Evolutionary conservation across 2,888 invertebrate genomes (phyloP).

Genomic region (Eristalis intricaria): DNA sequence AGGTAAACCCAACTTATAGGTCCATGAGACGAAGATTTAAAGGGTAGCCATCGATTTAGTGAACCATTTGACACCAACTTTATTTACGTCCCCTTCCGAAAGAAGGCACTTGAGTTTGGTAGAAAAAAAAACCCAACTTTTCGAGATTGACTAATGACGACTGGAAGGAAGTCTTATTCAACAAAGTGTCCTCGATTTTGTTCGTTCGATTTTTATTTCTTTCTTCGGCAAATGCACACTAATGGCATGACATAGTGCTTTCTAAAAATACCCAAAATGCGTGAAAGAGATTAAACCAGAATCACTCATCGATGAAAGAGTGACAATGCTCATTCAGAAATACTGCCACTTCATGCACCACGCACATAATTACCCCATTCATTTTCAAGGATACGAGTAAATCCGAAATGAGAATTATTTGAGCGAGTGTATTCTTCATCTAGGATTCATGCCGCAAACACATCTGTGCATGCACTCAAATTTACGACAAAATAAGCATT

Average conservation of each 20-base stretch:
- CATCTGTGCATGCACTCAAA: too few relatives aligned
- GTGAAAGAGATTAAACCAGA: background rate
- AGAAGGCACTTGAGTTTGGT: background rate
- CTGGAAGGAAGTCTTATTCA: background rate
- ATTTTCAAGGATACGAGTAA: too few relatives aligned
- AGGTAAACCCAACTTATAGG: background rate
- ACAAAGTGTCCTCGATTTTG: background rate
- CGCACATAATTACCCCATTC: too few relatives aligned
- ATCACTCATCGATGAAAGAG: background rate
- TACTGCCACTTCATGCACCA: too few relatives aligned
- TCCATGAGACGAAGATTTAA: background rate
- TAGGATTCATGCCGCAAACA: too few relatives aligned
- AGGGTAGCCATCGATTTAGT: background rate
- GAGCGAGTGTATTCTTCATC: too few relatives aligned
- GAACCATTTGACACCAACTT: background rate
- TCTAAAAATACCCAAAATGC: background rate
- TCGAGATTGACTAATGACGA: background rate
- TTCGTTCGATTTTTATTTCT: background rate
- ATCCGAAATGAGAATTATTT: too few relatives aligned
- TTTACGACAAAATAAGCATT: too few relatives aligned
- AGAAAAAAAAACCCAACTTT: background rate
- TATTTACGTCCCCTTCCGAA: background rate
- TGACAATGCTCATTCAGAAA: too few relatives aligned
- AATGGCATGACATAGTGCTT: background rate
- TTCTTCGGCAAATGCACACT: background rate